Conservation (phyloP, 2,888 invertebrate genomes). For the Sisyra terminalis region DNA sequence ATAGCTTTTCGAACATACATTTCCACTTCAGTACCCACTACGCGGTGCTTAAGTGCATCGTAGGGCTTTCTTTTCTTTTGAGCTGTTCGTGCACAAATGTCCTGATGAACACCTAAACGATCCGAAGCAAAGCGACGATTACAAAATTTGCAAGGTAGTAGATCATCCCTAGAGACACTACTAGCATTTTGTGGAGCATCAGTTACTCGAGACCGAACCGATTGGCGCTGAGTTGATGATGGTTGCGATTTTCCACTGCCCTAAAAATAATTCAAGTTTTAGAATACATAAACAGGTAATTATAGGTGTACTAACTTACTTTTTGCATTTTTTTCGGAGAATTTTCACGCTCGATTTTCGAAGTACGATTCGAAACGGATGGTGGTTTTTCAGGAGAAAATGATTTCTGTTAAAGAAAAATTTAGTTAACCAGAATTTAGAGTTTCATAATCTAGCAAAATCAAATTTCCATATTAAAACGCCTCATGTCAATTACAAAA, state of each 20-base stretch:
- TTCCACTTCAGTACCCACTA: constrained; percentile 79
- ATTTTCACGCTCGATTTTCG: background rate
- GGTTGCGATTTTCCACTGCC: background rate
- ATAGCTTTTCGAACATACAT: constrained; percentile 39
- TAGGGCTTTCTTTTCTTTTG: constrained; percentile 78
- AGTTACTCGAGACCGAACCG: background rate
- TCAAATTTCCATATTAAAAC: no score
- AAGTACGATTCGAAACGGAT: background rate
- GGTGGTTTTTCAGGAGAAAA: constrained; percentile 6
- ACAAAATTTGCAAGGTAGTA: constrained; percentile 53
- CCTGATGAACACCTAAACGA: constrained; percentile 64
- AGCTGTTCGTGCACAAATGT: constrained; percentile 65
- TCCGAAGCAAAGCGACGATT: constrained; percentile 68
- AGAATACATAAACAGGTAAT: background rate
- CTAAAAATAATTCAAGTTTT: background rate
- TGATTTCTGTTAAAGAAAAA: background rate
- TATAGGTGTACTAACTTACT: no score
- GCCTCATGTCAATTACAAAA: no score
- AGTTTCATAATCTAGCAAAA: no score
- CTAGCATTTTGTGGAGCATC: constrained; percentile 13
- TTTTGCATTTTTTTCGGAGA: no score
- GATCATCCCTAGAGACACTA: constrained; percentile 24
- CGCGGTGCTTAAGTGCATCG: constrained; percentile 81
- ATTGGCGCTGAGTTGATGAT: background rate
- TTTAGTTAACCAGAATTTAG: background rate